Percentiles rank a stretch among this genome's conserved stretches.
phyloP scores from a whole-genome alignment of 2,888 invertebrate species.

The Archaeoteleia sp. region DNA sequence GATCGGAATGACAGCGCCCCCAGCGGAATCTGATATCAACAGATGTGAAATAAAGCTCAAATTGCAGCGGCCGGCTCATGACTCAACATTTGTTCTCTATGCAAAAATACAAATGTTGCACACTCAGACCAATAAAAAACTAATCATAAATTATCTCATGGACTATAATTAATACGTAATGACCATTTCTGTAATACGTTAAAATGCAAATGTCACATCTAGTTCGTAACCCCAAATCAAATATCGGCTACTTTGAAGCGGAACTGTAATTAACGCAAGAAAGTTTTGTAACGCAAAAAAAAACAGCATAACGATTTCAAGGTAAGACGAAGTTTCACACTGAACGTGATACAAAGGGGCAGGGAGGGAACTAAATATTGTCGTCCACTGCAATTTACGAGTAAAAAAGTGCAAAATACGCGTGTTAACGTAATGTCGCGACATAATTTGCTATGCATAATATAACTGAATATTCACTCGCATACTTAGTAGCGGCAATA shows the following conservation, averaged over 20 bases:
- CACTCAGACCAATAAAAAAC: no score
- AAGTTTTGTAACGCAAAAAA: slow-evolving; percentile 20
- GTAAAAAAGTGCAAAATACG: slow-evolving; percentile 38
- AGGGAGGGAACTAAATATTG: slow-evolving; percentile 17
- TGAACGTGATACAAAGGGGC: slow-evolving; percentile 16
- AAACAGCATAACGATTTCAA: slow-evolving; percentile 8
- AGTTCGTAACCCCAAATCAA: not conserved
- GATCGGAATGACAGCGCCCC: no score
- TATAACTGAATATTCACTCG: slow-evolving; percentile 48
- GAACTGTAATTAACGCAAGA: slow-evolving; percentile 20
- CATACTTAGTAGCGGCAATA: slow-evolving; percentile 44
- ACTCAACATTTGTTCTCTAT: no score
- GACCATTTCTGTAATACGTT: no score
- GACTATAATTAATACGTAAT: no score
- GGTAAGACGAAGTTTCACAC: slow-evolving; percentile 34
- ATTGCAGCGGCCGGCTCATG: no score
- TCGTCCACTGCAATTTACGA: slow-evolving; percentile 37
- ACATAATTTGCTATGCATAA: slow-evolving; percentile 35
- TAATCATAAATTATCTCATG: no score
- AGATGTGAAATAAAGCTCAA: no score
- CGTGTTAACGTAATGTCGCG: slow-evolving; percentile 42
- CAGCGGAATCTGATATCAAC: no score
- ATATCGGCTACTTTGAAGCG: not conserved
- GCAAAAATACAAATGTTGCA: no score
- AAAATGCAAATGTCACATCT: no score